Conservation (phyloP, 2,113 vertebrate genomes). For the Cheilinus undulatus region DNA sequence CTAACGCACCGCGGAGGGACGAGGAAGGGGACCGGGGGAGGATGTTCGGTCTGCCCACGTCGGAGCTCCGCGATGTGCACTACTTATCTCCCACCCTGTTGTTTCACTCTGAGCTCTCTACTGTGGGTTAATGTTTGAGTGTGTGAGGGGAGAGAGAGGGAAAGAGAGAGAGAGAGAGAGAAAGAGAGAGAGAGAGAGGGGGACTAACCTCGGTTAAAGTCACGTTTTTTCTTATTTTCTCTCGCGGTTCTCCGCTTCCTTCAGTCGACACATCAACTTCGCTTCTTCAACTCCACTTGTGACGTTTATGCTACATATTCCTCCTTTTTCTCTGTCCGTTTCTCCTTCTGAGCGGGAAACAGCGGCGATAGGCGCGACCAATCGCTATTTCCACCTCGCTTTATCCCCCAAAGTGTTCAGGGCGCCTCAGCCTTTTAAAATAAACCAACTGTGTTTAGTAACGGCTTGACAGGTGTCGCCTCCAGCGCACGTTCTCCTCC, state of each 20-base stretch:
- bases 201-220: slow-evolving; percentile 57
- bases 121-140: slow-evolving; percentile 42
- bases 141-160: background rate
- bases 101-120: slow-evolving; percentile 34
- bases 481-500: slow-evolving; percentile 51
- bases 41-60: slow-evolving; percentile 35
- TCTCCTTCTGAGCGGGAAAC: slow-evolving; percentile 42
- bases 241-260: background rate
- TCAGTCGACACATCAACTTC: slow-evolving; percentile 64
- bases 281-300: slow-evolving; percentile 55
- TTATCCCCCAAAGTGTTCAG: slow-evolving; percentile 35
- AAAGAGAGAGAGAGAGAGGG: slow-evolving; percentile 17
- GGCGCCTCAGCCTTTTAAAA: slow-evolving; percentile 39
- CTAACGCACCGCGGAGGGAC: slow-evolving; percentile 17
- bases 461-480: slow-evolving; percentile 70
- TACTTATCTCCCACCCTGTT: slow-evolving; percentile 60
- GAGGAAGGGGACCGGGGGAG: background rate
- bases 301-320: slow-evolving; percentile 7
- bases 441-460: slow-evolving; percentile 62
- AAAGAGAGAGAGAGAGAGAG: slow-evolving; percentile 1
- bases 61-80: slow-evolving; percentile 56
- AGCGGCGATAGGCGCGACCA: slow-evolving; percentile 52
- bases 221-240: slow-evolving; percentile 22
- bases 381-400: slow-evolving; percentile 53
- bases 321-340: slow-evolving; percentile 2